phyloP scores from a whole-genome alignment of 2,113 vertebrate species.

The Phyllostomus discolor region DNA sequence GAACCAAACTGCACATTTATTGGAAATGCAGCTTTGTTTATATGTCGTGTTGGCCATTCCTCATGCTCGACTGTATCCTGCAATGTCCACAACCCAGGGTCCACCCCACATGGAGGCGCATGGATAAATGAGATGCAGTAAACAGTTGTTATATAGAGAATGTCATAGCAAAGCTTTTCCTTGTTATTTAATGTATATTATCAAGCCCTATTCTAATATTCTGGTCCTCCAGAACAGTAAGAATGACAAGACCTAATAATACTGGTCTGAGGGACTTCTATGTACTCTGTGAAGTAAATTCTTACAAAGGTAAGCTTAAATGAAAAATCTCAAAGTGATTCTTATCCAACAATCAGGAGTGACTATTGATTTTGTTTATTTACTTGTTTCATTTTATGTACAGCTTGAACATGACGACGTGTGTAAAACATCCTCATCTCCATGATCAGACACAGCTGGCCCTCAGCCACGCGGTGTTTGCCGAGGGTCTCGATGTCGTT shows the following conservation, averaged over 20 bases:
- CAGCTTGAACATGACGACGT: background rate
- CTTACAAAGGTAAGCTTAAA: background rate
- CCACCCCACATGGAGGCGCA: background rate
- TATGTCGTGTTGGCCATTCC: background rate
- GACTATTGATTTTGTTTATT: background rate
- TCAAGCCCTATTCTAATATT: background rate
- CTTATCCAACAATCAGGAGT: background rate
- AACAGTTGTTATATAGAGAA: background rate
- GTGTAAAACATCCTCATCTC: too few species aligned
- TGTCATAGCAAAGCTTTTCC: background rate
- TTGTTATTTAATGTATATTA: background rate
- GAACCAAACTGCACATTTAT: background rate
- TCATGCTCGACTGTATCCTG: background rate
- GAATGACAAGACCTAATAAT: background rate
- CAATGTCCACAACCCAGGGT: fast-evolving
- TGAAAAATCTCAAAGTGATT: background rate
- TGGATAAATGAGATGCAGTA: background rate
- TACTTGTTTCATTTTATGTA: background rate
- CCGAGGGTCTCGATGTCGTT: background rate
- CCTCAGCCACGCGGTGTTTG: background rate
- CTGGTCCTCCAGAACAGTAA: background rate
- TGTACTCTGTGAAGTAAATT: background rate
- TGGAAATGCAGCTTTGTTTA: background rate
- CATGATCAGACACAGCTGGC: too few species aligned
- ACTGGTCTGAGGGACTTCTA: background rate